Evolutionary conservation across 2,797 vertebrate species (phyloP).

Genomic region (Lagorchestes hirsutus): DNA sequence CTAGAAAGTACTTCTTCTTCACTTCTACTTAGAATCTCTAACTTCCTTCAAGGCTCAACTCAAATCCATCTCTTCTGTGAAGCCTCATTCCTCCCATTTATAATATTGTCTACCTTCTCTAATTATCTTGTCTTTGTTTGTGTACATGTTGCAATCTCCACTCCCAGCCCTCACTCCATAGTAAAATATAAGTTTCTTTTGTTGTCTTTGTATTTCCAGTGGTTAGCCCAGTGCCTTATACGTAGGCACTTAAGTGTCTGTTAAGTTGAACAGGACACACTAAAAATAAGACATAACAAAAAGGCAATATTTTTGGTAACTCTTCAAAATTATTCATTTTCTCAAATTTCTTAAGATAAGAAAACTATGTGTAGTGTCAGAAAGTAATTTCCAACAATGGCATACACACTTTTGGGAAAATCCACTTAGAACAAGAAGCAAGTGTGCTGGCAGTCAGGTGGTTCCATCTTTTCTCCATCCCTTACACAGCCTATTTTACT

Average conservation of each 20-base stretch:
- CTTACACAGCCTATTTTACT: slow-evolving; percentile 27
- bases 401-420: no score
- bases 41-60: not conserved
- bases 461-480: not conserved
- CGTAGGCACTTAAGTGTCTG: not conserved
- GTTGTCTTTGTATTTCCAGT: not conserved
- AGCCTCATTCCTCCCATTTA: not conserved
- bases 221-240: not conserved
- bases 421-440: slow-evolving; percentile 58
- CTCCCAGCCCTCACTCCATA: not conserved
- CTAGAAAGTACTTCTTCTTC: not conserved
- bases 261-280: not conserved
- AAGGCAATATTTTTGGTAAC: not conserved
- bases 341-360: slow-evolving; percentile 44
- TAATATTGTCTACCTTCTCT: not conserved
- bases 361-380: slow-evolving; percentile 33
- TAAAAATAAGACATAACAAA: slow-evolving; percentile 17
- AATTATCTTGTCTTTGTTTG: not conserved
- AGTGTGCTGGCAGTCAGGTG: slow-evolving; percentile 17
- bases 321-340: slow-evolving; percentile 28
- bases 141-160: not conserved
- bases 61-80: not conserved
- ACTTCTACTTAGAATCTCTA: not conserved
- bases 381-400: slow-evolving; percentile 27
- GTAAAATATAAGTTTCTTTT: not conserved